A percentile compares a stretch with the other conserved stretches of the same genome.
phyloP scores from a whole-genome alignment of 1,140 invertebrate species.

The Diuraphis noxia region DNA sequence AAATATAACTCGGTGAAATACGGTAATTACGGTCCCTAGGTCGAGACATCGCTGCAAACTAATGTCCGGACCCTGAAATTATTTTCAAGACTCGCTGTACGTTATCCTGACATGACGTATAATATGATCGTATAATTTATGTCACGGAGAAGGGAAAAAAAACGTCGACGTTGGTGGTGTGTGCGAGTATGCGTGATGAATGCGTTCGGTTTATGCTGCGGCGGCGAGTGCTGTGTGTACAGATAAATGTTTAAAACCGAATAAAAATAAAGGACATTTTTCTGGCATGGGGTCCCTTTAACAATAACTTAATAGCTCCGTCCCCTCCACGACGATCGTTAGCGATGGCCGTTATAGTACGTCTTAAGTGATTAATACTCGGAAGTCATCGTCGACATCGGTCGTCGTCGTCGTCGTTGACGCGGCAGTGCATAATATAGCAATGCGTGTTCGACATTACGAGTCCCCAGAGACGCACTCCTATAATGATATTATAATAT shows the following conservation, averaged over 20 bases:
- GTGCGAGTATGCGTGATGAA: not conserved
- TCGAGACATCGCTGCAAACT: not conserved
- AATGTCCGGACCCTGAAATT: not conserved
- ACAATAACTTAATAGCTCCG: slow-evolving; percentile 34
- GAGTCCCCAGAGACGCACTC: not conserved
- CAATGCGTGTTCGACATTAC: slow-evolving; percentile 10
- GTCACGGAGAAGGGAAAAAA: not conserved
- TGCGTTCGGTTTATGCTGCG: not conserved
- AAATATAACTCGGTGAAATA: too few relatives aligned
- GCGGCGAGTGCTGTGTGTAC: not conserved
- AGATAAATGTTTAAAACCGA: not conserved
- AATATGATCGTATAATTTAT: not conserved
- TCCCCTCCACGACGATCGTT: slow-evolving; percentile 18
- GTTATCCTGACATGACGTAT: not conserved
- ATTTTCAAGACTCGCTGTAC: not conserved
- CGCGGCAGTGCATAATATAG: not conserved
- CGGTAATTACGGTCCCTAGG: not conserved
- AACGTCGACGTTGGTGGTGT: not conserved
- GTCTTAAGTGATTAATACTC: slow-evolving; percentile 31
- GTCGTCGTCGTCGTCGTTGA: slow-evolving; percentile 18
- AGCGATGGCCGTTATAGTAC: slow-evolving; percentile 16
- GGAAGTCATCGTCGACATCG: not conserved
- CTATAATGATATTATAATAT: not conserved
- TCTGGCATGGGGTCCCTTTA: slow-evolving; percentile 20
- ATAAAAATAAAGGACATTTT: slow-evolving; percentile 6